phyloP scores from a whole-genome alignment of 2,888 invertebrate species.

The Amiota communis region DNA sequence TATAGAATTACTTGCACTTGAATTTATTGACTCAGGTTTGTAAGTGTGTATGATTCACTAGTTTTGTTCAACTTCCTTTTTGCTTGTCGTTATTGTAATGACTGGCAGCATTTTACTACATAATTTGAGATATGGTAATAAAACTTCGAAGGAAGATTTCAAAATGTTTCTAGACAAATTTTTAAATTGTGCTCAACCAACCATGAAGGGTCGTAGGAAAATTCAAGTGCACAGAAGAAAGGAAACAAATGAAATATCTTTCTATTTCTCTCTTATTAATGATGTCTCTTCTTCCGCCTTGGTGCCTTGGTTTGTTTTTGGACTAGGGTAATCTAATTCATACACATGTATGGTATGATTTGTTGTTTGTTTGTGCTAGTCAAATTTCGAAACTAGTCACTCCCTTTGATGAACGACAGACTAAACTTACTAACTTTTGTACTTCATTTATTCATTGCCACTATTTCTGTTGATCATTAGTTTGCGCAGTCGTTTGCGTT shows the following conservation, averaged over 20 bases:
- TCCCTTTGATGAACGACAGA: conserved; percentile 4
- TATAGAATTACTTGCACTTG: too few species aligned
- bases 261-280: neutral
- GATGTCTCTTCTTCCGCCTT: too few species aligned
- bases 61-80: conserved; percentile 49
- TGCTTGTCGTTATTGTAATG: conserved; percentile 19
- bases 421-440: too few species aligned
- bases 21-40: too few species aligned
- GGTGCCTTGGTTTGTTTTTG: too few species aligned
- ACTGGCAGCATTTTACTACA: neutral
- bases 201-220: conserved; percentile 8
- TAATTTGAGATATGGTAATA: neutral
- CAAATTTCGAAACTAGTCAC: conserved; percentile 8
- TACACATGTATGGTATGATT: too few species aligned
- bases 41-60: conserved; percentile 51
- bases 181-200: conserved; percentile 16
- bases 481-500: too few species aligned
- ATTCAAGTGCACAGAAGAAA: too few species aligned
- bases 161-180: neutral
- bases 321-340: too few species aligned
- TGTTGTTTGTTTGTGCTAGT: neutral
- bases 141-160: neutral
- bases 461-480: too few species aligned
- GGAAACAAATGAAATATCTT: neutral
- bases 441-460: too few species aligned